Evolutionary conservation across 2,113 vertebrate genomes (phyloP), one percentile per base, ranked within the genome.

Genomic region (Labeo rohita): DNA sequence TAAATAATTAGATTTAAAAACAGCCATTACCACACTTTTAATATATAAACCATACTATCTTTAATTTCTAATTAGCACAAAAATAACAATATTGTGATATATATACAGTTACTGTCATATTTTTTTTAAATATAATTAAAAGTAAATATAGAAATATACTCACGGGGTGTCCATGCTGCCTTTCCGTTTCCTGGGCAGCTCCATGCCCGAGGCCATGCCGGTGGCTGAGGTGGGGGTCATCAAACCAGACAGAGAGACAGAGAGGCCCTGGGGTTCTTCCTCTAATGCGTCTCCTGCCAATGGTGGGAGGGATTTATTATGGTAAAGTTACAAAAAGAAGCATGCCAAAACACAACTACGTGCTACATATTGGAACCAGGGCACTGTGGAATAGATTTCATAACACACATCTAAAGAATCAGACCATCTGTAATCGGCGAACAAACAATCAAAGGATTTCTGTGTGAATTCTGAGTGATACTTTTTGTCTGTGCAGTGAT

Each of bases 181-280:
- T 91, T 96, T 97, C 78, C 96, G 95, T 86, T 99, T 98, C 87
- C 96, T 93, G 15, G 97, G 94, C 87, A 96, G 92, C 85, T 97
- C 96, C 76, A 78, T 87, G 16, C 78, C 94, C 23, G 95, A 91
- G 11, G 95, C 88, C 78, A 94, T 21, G 80, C 90, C 59, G 85
- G 84, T 54, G 81, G 91, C 89, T 83, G 94, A 80, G 8, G 90
- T 21, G 0, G 95, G 84, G 82, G 91, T 94, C 94, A 96, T 94
- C 86, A 95, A 87, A 93, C 90, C 90, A 84, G 94, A 80, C 83
- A 92, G 86, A 81, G 91, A 93, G 84, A 91, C 72, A 85, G 93
- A 93, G 76, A 81, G 81, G 36, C 92, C 91, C 0, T 89, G 88
- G 84, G 88, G 94, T 86, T 93, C 94, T 84, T 95, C 94, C 90